phyloP scores from a whole-genome alignment of 2,113 vertebrate species.

The Marcusenius ussheri region DNA sequence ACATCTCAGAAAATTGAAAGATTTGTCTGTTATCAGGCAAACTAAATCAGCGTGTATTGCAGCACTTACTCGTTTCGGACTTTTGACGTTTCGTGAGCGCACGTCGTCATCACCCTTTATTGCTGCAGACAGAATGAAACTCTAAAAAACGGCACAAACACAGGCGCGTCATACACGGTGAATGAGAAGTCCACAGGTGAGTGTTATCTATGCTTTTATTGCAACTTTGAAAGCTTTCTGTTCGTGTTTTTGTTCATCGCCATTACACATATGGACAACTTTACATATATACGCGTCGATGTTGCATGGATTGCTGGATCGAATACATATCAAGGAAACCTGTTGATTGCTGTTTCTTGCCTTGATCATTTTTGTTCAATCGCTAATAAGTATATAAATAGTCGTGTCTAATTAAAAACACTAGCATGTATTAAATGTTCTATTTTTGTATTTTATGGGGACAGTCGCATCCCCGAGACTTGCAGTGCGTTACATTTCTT shows the following conservation, averaged over 20 bases:
- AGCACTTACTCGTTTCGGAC: conserved; percentile 37
- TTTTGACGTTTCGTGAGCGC: conserved; percentile 17
- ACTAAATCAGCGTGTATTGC: conserved; percentile 44
- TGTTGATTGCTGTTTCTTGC: conserved; percentile 13
- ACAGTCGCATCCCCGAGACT: not conserved
- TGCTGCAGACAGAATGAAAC: conserved; percentile 37
- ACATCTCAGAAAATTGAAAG: conserved; percentile 47
- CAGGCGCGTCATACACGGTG: conserved; percentile 44
- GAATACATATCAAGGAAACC: not conserved
- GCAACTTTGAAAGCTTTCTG: not conserved
- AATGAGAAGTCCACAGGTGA: conserved; percentile 58
- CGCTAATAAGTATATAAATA: not conserved
- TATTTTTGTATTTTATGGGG: not conserved
- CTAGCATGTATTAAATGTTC: not conserved
- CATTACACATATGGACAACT: not conserved
- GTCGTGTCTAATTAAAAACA: not conserved
- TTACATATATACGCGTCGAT: not conserved
- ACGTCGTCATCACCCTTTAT: conserved; percentile 29
- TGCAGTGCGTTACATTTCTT: not conserved
- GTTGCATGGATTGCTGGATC: not conserved
- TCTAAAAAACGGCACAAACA: conserved; percentile 43
- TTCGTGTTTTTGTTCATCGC: not conserved
- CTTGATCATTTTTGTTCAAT: not conserved
- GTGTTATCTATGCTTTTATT: conserved; percentile 15
- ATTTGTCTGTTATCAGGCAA: conserved; percentile 43